These are phyloP conservation scores for Enteromius viviparus DNA, from an alignment of 2,797 vertebrate species.

Conservation along the genomic window DNA sequence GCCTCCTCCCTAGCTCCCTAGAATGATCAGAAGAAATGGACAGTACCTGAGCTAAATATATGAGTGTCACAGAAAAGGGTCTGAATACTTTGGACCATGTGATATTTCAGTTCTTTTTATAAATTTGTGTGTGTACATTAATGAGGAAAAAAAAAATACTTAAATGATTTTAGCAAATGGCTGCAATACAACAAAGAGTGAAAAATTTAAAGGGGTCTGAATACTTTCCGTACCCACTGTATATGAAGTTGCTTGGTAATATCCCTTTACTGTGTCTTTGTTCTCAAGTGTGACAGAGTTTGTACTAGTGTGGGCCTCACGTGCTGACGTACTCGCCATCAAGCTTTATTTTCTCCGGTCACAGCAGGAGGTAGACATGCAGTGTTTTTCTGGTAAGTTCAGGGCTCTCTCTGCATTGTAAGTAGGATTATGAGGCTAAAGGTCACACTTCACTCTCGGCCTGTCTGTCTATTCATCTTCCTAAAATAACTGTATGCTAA, in stretches of 20 bases:
- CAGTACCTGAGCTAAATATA: no score
- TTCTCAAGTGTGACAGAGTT: not conserved
- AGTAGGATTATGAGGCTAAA: slow-evolving; percentile 51
- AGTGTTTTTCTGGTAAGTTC: slow-evolving; percentile 22
- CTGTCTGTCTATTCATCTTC: slow-evolving; percentile 40
- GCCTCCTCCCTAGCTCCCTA: no score
- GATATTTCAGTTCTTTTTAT: no score
- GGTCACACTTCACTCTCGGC: slow-evolving; percentile 32
- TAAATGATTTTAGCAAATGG: no score
- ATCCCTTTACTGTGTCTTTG: not conserved
- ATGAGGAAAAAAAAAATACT: no score
- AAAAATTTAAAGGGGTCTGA: no score
- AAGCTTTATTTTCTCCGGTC: slow-evolving; percentile 21
- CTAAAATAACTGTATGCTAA: slow-evolving; percentile 28
- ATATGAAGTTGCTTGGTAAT: not conserved
- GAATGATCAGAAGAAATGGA: no score
- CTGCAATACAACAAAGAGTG: no score
- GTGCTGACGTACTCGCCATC: not conserved
- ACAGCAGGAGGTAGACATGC: slow-evolving; percentile 12
- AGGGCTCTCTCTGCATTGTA: slow-evolving; percentile 35
- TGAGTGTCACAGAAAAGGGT: no score
- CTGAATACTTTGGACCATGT: no score
- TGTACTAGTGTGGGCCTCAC: slow-evolving; percentile 5
- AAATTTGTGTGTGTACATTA: no score
- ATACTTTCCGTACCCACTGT: no score